Evolutionary conservation across 1,140 invertebrate species (phyloP).

Genomic region (Papilio machaon): DNA sequence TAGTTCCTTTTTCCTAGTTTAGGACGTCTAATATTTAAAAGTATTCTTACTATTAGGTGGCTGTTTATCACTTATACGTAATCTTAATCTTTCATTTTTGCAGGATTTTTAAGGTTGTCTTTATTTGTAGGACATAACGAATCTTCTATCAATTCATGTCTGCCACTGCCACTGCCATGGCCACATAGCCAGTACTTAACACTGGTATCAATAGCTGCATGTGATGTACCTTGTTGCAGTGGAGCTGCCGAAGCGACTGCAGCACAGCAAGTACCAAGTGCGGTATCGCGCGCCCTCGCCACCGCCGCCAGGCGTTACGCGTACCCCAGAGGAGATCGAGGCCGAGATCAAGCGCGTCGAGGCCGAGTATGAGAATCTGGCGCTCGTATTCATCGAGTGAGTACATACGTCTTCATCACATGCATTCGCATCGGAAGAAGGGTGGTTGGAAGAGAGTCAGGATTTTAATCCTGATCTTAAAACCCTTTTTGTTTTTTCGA

Average conservation of each 20-base stretch:
- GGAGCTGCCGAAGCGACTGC: slow-evolving; percentile 85
- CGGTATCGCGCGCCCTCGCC: slow-evolving; percentile 87
- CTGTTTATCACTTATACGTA: too few relatives aligned
- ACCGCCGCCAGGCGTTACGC: slow-evolving; percentile 84
- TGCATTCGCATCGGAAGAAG: neutral
- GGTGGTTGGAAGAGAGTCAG: too few relatives aligned
- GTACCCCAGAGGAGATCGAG: slow-evolving; percentile 91
- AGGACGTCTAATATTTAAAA: too few relatives aligned
- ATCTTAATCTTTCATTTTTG: too few relatives aligned
- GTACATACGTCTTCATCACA: slow-evolving; percentile 41
- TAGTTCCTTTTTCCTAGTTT: neutral
- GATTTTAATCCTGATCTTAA: too few relatives aligned
- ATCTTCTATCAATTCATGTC: too few relatives aligned
- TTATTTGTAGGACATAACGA: too few relatives aligned
- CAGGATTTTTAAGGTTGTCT: too few relatives aligned
- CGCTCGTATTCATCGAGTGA: slow-evolving; percentile 87
- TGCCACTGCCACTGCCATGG: too few relatives aligned
- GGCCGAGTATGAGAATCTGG: slow-evolving; percentile 87
- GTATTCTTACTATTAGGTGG: too few relatives aligned
- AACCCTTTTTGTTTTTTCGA: too few relatives aligned
- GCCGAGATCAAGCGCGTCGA: slow-evolving; percentile 89
- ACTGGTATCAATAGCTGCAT: neutral
- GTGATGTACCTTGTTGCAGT: slow-evolving; percentile 79
- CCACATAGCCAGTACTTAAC: too few relatives aligned
- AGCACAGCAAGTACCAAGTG: slow-evolving; percentile 86